phyloP scores from a whole-genome alignment of 2,797 vertebrate genomes.

The Acrocephalus scirpaceus region DNA sequence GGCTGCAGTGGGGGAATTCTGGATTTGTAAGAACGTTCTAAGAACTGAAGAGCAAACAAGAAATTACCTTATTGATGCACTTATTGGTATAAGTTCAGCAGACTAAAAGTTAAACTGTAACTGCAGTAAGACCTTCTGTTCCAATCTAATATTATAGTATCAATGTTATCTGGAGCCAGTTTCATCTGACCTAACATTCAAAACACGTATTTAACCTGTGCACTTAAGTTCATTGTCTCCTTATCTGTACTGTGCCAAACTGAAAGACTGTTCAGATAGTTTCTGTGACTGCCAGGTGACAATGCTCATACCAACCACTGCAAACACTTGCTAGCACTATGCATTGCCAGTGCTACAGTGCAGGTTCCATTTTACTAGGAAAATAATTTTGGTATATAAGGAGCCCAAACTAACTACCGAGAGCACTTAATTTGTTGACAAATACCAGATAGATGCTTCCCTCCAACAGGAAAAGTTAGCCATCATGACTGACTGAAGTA shows the following conservation, averaged over 20 bases:
- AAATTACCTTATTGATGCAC: neutral
- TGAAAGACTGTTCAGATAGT: neutral
- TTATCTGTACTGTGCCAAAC: neutral
- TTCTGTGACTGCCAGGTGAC: neutral
- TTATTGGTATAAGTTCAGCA: neutral
- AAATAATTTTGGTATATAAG: neutral
- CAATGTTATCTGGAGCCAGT: neutral
- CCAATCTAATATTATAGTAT: neutral
- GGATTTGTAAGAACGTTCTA: neutral
- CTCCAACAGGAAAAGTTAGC: neutral
- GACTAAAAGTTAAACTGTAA: neutral
- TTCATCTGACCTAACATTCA: neutral
- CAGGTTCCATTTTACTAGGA: neutral
- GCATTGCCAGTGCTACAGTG: neutral
- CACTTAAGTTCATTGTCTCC: neutral
- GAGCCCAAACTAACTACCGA: neutral
- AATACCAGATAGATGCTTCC: rapidly evolving
- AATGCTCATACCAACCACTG: neutral
- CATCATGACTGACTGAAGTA: neutral
- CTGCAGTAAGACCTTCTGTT: neutral
- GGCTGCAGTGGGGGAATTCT: neutral
- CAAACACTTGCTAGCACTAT: neutral
- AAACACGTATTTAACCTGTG: neutral
- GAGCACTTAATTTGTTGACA: neutral
- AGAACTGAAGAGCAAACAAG: neutral